Conservation (phyloP, 2,888 invertebrate genomes). For the Choristoneura rosaceana region DNA sequence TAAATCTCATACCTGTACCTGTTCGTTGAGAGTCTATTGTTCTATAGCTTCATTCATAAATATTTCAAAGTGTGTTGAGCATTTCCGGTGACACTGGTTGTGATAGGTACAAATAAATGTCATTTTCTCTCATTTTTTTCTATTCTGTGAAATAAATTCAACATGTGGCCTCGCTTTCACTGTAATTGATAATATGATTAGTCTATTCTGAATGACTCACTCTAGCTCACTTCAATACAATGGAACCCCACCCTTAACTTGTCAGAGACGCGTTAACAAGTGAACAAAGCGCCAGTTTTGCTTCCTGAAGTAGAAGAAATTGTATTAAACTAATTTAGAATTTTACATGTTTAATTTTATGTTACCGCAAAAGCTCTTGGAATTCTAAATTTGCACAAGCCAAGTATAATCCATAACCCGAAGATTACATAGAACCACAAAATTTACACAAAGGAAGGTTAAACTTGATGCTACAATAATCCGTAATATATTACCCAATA, state of each 20-base stretch:
- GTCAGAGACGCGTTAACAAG: not conserved
- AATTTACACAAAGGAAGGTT: constrained; percentile 49
- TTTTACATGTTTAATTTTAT: constrained; percentile 39
- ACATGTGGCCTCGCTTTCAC: too few species aligned
- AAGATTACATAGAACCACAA: constrained; percentile 45
- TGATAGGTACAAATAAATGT: too few species aligned
- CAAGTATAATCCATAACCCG: constrained; percentile 44
- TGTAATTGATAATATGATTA: too few species aligned
- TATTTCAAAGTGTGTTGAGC: too few species aligned
- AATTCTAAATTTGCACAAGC: constrained; percentile 46
- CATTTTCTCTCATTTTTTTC: too few species aligned
- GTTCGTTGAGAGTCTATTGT: too few species aligned
- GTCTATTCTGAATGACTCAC: too few species aligned
- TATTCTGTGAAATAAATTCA: not conserved
- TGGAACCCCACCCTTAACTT: not conserved
- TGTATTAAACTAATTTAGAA: constrained; percentile 28
- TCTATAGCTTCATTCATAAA: too few species aligned
- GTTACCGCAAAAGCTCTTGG: constrained; percentile 37
- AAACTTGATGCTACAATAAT: constrained; percentile 42
- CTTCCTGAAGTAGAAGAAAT: not conserved
- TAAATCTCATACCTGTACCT: too few species aligned
- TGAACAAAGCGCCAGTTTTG: not conserved
- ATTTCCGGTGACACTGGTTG: too few species aligned
- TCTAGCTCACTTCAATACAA: too few species aligned
- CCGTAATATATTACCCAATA: constrained; percentile 50